phyloP scores from a whole-genome alignment of 2,888 invertebrate genomes.

The Pollenia angustigena region DNA sequence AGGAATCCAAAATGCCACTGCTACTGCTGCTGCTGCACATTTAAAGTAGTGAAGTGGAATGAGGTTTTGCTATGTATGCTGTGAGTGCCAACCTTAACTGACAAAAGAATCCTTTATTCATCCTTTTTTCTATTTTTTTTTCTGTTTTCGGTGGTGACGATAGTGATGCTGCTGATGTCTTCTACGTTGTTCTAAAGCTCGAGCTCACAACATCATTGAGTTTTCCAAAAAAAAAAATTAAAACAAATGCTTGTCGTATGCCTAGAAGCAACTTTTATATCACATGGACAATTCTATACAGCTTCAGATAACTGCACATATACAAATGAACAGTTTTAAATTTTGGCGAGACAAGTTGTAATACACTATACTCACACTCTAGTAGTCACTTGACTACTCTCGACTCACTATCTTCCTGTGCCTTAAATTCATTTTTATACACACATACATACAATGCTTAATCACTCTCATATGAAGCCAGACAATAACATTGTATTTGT shows the following conservation, averaged over 20 bases:
- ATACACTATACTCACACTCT: neutral
- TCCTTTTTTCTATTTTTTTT: constrained; percentile 1
- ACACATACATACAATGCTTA: constrained; percentile 1
- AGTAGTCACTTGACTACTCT: neutral
- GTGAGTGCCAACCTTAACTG: constrained; percentile 31
- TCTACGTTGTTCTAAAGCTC: constrained; percentile 7
- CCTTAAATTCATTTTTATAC: constrained; percentile 1
- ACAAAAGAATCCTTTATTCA: constrained; percentile 55
- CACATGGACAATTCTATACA: constrained; percentile 28
- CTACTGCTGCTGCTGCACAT: constrained; percentile 31
- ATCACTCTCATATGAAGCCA: constrained; percentile 27
- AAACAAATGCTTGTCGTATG: constrained; percentile 49
- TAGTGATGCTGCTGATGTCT: constrained; percentile 38
- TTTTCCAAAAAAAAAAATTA: constrained; percentile 17
- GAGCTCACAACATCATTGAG: constrained; percentile 39
- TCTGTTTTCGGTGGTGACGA: constrained; percentile 26
- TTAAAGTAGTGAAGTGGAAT: constrained; percentile 30
- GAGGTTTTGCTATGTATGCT: constrained; percentile 11
- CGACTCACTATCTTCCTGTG: neutral
- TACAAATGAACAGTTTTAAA: constrained; percentile 36
- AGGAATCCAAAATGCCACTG: constrained; percentile 2
- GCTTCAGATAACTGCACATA: constrained; percentile 1
- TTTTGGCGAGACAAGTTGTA: constrained; percentile 56
- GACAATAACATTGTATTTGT: constrained; percentile 47
- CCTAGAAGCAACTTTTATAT: constrained; percentile 42